These are phyloP conservation scores for Zhengitettix transpicula DNA, from an alignment of 2,888 invertebrate species.

Conservation along the genomic window DNA sequence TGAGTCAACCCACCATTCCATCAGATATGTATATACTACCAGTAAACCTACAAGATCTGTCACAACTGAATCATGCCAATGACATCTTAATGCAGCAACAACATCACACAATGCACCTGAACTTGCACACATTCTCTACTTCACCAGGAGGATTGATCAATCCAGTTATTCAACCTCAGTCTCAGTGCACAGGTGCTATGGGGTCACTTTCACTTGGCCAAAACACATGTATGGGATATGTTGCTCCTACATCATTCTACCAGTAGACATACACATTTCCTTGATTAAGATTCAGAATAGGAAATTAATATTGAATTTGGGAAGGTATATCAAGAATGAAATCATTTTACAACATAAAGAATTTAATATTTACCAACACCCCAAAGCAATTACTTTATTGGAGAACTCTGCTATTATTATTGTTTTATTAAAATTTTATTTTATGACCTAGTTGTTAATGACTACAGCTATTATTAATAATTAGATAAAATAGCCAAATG, in stretches of 20 bases:
- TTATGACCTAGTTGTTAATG: too few relatives aligned
- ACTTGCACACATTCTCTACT: slow-evolving; percentile 7
- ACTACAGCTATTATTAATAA: too few relatives aligned
- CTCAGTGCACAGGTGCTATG: not conserved
- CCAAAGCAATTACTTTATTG: too few relatives aligned
- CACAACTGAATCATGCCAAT: slow-evolving; percentile 1
- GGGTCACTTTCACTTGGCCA: not conserved
- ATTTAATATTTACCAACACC: too few relatives aligned
- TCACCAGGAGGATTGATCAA: slow-evolving; percentile 3
- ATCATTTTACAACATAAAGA: too few relatives aligned
- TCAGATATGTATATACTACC: slow-evolving; percentile 9
- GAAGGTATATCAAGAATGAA: too few relatives aligned
- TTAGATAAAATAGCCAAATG: too few relatives aligned
- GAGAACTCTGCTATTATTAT: too few relatives aligned
- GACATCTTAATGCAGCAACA: slow-evolving; percentile 4
- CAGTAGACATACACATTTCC: not conserved
- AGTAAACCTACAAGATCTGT: slow-evolving; percentile 4
- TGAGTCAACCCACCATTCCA: not conserved
- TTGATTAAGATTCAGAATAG: too few relatives aligned
- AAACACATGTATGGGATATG: not conserved
- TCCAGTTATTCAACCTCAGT: slow-evolving; percentile 4
- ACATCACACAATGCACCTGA: slow-evolving; percentile 9
- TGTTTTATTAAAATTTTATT: too few relatives aligned
- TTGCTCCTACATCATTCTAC: not conserved
- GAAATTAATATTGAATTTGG: too few relatives aligned